Conservation (phyloP, 2,797 vertebrate genomes). For the Furcifer pardalis region DNA sequence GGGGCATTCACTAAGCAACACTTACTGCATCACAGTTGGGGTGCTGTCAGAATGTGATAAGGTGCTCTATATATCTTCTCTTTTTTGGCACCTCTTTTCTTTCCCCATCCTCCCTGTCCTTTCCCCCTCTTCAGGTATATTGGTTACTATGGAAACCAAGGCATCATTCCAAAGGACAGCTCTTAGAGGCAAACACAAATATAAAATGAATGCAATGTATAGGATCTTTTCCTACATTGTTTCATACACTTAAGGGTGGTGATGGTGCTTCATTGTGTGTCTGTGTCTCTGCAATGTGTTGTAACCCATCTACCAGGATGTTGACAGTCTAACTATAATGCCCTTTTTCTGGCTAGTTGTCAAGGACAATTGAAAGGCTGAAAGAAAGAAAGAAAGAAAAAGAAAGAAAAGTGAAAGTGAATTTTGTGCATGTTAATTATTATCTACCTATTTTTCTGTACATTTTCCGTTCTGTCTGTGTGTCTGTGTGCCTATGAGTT, state of each 20-base stretch:
- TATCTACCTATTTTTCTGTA: too few relatives aligned
- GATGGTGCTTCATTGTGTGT: rapidly evolving
- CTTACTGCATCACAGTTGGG: not conserved
- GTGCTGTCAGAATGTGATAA: not conserved
- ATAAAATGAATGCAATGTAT: not conserved
- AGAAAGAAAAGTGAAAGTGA: too few relatives aligned
- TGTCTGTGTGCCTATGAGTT: too few relatives aligned
- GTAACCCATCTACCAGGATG: too few relatives aligned
- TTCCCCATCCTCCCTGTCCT: conserved; percentile 19
- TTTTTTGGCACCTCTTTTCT: conserved; percentile 31
- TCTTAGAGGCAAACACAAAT: conserved; percentile 23
- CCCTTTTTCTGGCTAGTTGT: too few relatives aligned
- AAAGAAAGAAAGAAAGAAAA: too few relatives aligned
- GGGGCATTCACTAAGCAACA: not conserved
- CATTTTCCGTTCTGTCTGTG: too few relatives aligned
- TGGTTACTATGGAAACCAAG: conserved; percentile 63
- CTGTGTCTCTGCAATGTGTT: too few relatives aligned
- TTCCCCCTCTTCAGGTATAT: conserved; percentile 31
- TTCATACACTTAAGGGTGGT: rapidly evolving
- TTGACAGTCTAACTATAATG: too few relatives aligned
- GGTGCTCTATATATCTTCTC: rapidly evolving
- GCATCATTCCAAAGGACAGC: conserved; percentile 34
- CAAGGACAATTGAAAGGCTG: too few relatives aligned
- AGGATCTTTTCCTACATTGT: not conserved
- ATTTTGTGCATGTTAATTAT: too few relatives aligned